Evolutionary conservation across 2,113 vertebrate genomes (phyloP).

Genomic region (Lagopus leucura): DNA sequence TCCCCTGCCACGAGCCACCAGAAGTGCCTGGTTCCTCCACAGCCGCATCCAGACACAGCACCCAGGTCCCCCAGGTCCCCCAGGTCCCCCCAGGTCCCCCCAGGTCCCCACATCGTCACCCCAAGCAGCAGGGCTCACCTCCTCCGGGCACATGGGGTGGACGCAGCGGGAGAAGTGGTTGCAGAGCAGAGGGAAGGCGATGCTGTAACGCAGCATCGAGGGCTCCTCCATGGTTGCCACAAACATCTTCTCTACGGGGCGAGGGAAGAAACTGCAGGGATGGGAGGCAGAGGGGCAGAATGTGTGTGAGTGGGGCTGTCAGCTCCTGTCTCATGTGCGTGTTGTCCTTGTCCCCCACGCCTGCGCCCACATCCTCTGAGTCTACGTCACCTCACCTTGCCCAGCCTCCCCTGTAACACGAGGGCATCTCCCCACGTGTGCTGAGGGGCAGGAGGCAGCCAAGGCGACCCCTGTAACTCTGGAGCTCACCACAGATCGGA

Average conservation of each 20-base stretch:
- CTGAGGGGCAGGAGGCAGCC: fast-evolving
- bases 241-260: conserved; percentile 90
- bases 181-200: conserved; percentile 87
- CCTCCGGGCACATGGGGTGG: conserved; percentile 91
- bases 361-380: fast-evolving
- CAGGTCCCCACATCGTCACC: too few species aligned
- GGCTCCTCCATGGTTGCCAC: conserved; percentile 81
- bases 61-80: neutral
- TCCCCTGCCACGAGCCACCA: neutral
- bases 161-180: conserved; percentile 82
- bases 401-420: neutral
- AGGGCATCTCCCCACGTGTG: fast-evolving
- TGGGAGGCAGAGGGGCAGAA: neutral
- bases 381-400: neutral
- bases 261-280: conserved; percentile 82
- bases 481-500: conserved; percentile 85
- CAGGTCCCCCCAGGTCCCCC: too few species aligned
- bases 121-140: conserved; percentile 74
- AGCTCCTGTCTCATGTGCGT: too few species aligned
- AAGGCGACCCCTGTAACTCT: fast-evolving
- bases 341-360: neutral
- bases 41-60: neutral
- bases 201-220: conserved; percentile 82
- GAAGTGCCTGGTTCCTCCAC: too few species aligned
- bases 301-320: neutral